Evolutionary conservation across 1,140 invertebrate genomes (phyloP), one percentile per base, ranked within the genome.

Genomic region (Drosophila baimaii): DNA sequence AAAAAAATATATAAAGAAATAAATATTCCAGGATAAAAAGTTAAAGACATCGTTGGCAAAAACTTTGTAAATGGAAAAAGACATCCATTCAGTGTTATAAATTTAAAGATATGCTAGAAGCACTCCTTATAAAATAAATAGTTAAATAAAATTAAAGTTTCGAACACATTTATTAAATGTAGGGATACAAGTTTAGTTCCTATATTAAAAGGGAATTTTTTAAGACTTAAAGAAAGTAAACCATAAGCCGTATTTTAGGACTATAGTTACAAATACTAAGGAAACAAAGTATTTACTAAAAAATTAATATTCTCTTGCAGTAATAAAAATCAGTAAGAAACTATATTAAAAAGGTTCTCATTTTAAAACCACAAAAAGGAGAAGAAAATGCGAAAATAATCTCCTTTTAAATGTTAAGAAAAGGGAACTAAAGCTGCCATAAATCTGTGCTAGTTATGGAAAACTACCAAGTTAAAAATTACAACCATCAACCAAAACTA

Each of bases 401-500:
- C 21, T 25, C 5, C 33, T 0, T 8, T 17, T 25, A 17, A 25
- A 25, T 17, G 9, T 44, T 44, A 10, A 2, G 0, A 19, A 52
- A 21, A 21, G 21, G 12, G 4, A 51, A 9, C 5, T 29, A n/a
- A 5, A 35, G 33, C 5, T 63, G 9, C 33, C 29, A 64, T 64
- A 21, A 47, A 66, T 66, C 63, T 29, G n/a, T 21, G 29, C 23
- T n/a, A 33, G 29, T 33, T 21, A 19, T 65, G 27, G 29, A 19
- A 43, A 62, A 21, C 23, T 56, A 61, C 58, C 58, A 56, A 61
- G 31, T 27, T 35, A 65, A 35, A 46, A 47, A 37, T 65, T 46
- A 47, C 61, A 13, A 17, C 10, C 41, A 65, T 37, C 17, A 41
- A 44, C 17, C 15, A 10, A 33, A 64, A 23, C 63, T 35, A 46